Conservation (phyloP, 2,113 vertebrate species). For the Anthoscopus minutus region DNA sequence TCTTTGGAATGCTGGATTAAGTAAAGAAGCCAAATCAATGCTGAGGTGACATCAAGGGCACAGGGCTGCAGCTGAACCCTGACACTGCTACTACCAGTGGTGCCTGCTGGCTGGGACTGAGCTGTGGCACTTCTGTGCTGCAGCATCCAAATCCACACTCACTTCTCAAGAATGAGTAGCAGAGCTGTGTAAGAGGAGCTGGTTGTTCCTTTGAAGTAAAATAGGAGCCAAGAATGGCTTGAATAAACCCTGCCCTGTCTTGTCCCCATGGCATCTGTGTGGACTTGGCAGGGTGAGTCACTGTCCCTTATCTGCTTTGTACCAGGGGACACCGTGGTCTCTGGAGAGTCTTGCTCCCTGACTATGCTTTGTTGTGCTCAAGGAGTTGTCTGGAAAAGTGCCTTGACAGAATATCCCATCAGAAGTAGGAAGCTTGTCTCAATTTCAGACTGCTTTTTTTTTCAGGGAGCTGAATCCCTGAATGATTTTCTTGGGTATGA, state of each 20-base stretch:
- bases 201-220: not conserved
- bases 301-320: not conserved
- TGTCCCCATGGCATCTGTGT: not conserved
- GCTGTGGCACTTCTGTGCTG: not conserved
- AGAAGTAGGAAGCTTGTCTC: not conserved
- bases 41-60: not conserved
- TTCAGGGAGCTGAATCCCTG: not conserved
- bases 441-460: not conserved
- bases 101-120: not conserved
- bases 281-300: not conserved
- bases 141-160: not conserved
- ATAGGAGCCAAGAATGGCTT: not conserved
- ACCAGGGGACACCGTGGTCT: not conserved
- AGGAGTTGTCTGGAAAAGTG: slow-evolving; percentile 1
- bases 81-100: not conserved
- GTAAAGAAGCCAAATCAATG: not conserved
- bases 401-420: not conserved
- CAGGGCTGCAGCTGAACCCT: not conserved
- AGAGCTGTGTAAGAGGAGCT: not conserved
- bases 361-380: not conserved
- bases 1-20: not conserved
- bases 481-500: not conserved
- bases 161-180: not conserved
- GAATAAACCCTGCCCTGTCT: not conserved
- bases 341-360: not conserved